Evolutionary conservation across 2,888 invertebrate genomes (phyloP), one percentile per base, ranked within the genome.

Genomic region (Ormyrus nitidulus): DNA sequence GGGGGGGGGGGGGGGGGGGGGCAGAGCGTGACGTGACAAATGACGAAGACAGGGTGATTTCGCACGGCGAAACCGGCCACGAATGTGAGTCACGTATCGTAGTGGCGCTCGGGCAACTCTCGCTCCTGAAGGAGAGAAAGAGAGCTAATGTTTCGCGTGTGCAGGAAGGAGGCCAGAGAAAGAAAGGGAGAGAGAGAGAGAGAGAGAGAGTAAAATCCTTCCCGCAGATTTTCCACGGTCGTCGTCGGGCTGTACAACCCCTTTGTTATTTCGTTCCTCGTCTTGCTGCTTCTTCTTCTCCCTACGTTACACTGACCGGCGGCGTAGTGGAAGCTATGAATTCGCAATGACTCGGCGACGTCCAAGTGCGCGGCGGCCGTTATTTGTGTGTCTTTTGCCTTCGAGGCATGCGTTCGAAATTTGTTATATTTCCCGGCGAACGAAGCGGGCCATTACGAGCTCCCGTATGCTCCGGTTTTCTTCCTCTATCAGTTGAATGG

Each of bases 81-180:
- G 76, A 77, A 79, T 79, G 81, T 79, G 79, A 79, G 81, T 81
- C 79, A 81, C 79, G 79, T 79, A 79, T 77, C 54, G 70, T 79
- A 77, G 78, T 75, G 78, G 78, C 59, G 71, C 59, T 44, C 66
- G 46, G 13, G 48, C 66, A 46, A 34, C 72, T 81, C 78, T 78
- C 34, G 34, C 34, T 34, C 34, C 34, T 34, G 34, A 34, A 75
- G 70, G 68, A 75, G 54, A 68, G 59, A 81, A 34, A 62, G 69
- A 56, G 71, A 76, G 62, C 34, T 34, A 34, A 34, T 34, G 34
- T 34, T 34, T 34, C 34, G 34, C 34, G 34, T 34, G 34, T 4
- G 34, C 34, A 34, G 34, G 34, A 34, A 34, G 34, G 3, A 34
- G 34, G 34, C 58, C 19, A 49, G 70, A 70, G 13, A 58, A 48